Evolutionary conservation across 2,888 invertebrate genomes (phyloP).

Genomic region (Monoplex corrugatus): DNA sequence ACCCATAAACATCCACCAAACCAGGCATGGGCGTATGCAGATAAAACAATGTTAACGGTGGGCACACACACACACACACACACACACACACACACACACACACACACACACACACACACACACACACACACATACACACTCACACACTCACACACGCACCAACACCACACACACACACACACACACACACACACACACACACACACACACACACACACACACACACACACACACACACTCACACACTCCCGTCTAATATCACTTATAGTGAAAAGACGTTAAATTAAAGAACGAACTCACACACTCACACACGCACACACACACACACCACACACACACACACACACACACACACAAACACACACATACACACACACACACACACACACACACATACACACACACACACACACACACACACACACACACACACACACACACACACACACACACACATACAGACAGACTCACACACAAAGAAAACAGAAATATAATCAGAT

Average conservation of each 20-base stretch:
- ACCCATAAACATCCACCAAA: too few species aligned
- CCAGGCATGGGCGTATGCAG: too few species aligned
- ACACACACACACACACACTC: neutral
- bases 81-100: neutral
- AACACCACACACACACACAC: neutral
- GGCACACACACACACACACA: too few species aligned
- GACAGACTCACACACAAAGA: neutral
- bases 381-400: neutral
- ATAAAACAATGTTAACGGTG: too few species aligned
- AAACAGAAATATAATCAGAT: too few species aligned
- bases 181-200: neutral
- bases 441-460: slow-evolving; percentile 1
- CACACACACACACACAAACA: neutral
- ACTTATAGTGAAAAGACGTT: too few species aligned
- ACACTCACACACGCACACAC: neutral
- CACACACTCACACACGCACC: neutral
- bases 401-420: slow-evolving; percentile 4
- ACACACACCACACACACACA: neutral
- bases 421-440: neutral
- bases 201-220: neutral
- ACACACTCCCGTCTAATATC: neutral
- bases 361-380: neutral
- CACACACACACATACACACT: neutral
- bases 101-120: neutral
- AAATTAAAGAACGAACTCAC: neutral